phyloP scores from a whole-genome alignment of 2,888 invertebrate species.

The Lithophane ornitopus region DNA sequence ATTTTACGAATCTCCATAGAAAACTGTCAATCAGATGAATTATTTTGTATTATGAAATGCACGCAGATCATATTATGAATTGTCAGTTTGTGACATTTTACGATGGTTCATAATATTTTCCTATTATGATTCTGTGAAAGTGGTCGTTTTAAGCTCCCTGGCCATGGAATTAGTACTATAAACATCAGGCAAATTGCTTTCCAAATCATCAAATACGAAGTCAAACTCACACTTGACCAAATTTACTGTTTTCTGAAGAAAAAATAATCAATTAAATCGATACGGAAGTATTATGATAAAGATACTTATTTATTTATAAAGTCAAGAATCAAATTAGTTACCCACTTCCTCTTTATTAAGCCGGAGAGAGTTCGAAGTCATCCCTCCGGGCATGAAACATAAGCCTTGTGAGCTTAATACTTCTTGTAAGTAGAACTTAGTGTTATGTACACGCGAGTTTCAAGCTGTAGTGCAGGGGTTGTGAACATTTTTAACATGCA shows the following conservation, averaged over 20 bases:
- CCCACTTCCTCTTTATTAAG: slow-evolving; percentile 40
- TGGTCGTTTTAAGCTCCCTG: no score
- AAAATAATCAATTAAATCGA: slow-evolving; percentile 5
- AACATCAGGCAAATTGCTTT: neutral
- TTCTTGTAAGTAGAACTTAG: slow-evolving; percentile 48
- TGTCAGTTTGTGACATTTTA: no score
- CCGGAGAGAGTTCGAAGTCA: slow-evolving; percentile 11
- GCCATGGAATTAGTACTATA: no score
- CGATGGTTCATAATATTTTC: no score
- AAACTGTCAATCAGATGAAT: no score
- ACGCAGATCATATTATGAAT: no score
- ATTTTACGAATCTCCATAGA: no score
- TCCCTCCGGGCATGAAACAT: slow-evolving; percentile 39
- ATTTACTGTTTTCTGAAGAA: no score
- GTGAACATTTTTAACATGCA: neutral
- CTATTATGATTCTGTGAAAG: no score
- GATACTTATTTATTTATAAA: neutral
- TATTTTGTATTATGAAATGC: no score
- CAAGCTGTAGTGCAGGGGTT: neutral
- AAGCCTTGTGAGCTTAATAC: slow-evolving; percentile 50
- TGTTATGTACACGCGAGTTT: slow-evolving; percentile 28
- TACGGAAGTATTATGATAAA: neutral
- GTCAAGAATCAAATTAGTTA: slow-evolving; percentile 28
- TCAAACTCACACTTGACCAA: neutral
- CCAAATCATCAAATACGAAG: neutral